Conservation (phyloP, 2,113 vertebrate species). For the Spermophilus dauricus region DNA sequence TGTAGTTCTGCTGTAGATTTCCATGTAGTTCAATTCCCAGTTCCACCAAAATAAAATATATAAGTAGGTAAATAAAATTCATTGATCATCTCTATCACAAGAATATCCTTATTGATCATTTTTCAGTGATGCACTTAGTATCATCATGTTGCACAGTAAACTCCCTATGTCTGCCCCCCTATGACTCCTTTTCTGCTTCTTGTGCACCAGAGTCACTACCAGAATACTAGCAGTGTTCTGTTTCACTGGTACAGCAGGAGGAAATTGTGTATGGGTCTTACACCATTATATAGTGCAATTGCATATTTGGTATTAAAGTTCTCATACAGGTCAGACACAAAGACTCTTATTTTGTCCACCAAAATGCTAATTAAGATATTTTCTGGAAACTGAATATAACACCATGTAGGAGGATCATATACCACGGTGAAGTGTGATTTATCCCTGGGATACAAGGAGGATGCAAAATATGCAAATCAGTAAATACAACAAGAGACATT, state of each 20-base stretch:
- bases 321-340: not conserved
- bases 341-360: not conserved
- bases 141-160: not conserved
- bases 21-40: no score
- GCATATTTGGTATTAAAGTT: not conserved
- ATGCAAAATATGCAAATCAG: not conserved
- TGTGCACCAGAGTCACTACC: not conserved
- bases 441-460: not conserved
- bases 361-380: not conserved
- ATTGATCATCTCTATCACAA: not conserved
- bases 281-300: not conserved
- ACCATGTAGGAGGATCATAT: not conserved
- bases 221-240: not conserved
- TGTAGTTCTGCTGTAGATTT: no score
- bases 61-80: no score
- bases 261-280: not conserved
- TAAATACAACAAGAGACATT: not conserved
- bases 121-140: not conserved
- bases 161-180: not conserved
- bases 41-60: no score
- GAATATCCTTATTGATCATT: not conserved
- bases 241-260: not conserved
- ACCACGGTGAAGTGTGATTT: not conserved
- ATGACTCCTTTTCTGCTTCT: not conserved
- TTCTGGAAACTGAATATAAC: not conserved